Percentiles rank a stretch among this genome's conserved stretches.
These are phyloP conservation scores for Circaetus cinerascens DNA, from an alignment of 2,113 vertebrate genomes.

Conservation along the genomic window DNA sequence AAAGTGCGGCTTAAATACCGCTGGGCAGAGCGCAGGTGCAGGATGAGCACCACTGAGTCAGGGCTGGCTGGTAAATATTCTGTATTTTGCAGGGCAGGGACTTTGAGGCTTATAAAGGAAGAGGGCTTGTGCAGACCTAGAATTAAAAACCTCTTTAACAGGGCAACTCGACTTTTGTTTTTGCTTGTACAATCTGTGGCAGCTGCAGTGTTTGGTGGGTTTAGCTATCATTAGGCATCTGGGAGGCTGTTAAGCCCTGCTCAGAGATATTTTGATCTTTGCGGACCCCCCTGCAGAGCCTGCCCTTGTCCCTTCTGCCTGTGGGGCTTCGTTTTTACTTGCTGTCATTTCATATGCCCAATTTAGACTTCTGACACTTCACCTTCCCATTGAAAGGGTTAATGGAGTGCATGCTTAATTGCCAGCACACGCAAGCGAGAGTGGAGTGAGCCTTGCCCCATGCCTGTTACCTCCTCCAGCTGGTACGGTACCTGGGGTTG, in stretches of 20 bases:
- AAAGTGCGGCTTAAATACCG: neutral
- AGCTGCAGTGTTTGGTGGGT: neutral
- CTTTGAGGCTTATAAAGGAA: neutral
- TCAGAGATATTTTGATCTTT: neutral
- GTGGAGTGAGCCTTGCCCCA: constrained; percentile 17
- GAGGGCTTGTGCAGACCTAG: neutral
- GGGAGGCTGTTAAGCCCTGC: neutral
- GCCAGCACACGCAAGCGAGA: neutral
- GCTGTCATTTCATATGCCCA: accelerated
- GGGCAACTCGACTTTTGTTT: neutral
- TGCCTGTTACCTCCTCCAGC: constrained; percentile 81
- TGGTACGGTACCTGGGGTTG: constrained; percentile 85
- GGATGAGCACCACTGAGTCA: accelerated
- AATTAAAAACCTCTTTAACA: neutral
- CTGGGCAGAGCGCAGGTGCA: neutral
- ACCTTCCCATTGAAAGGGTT: constrained; percentile 65
- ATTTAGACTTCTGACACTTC: neutral
- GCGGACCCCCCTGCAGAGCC: neutral
- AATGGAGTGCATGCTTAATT: constrained; percentile 33
- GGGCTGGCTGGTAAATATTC: neutral
- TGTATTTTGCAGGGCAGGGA: neutral
- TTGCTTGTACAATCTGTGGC: accelerated
- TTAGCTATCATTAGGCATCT: neutral
- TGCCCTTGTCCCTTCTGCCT: neutral
- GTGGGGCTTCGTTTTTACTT: neutral